Conservation (phyloP, 2,797 vertebrate genomes). For the Chaunax sp. region DNA sequence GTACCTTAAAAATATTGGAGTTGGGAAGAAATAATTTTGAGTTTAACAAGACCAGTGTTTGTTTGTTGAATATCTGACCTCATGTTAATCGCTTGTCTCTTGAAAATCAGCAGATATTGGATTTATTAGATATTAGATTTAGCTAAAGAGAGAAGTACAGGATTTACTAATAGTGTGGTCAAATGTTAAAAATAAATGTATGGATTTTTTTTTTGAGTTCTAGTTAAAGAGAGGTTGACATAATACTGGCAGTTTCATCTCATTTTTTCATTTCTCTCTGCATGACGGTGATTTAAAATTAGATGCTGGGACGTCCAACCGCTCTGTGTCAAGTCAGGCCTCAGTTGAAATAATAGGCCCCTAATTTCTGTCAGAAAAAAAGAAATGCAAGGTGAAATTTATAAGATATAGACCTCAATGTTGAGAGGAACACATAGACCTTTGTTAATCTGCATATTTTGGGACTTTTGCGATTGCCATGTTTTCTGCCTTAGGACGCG, state of each 20-base stretch:
- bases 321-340: not conserved
- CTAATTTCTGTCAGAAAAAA: too few relatives aligned
- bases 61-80: not conserved
- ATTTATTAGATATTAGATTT: not conserved
- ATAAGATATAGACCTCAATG: not conserved
- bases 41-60: not conserved
- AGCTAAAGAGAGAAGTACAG: not conserved
- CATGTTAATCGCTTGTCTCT: not conserved
- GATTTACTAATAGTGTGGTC: not conserved
- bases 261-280: not conserved
- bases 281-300: too few relatives aligned
- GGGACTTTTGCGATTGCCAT: not conserved
- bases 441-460: not conserved
- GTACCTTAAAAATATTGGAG: too few relatives aligned
- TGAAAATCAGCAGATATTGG: not conserved
- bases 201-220: not conserved
- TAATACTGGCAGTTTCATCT: not conserved
- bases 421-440: not conserved
- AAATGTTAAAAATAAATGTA: not conserved
- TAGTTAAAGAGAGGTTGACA: not conserved
- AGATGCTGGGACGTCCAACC: not conserved
- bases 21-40: not conserved
- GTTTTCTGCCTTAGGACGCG: not conserved
- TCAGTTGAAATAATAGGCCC: not conserved
- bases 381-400: too few relatives aligned